Conservation (phyloP, 2,888 invertebrate species). For the Limnephilus auricula region DNA sequence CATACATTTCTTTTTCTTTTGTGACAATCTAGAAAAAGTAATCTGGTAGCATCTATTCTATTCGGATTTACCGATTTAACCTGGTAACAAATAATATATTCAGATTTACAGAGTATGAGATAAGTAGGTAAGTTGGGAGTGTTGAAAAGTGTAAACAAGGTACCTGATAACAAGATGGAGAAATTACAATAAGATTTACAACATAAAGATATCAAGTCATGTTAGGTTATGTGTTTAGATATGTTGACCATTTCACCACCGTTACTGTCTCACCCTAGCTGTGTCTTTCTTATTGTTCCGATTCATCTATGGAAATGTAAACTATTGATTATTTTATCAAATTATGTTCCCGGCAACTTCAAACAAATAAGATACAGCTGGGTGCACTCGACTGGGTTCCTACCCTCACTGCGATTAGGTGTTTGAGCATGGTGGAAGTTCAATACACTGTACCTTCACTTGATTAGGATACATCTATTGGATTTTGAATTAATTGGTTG, state of each 20-base stretch:
- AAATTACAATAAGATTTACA: no score
- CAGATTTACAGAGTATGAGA: no score
- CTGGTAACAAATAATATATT: no score
- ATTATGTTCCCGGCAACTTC: not conserved
- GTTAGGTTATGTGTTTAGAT: no score
- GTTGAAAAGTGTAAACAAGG: no score
- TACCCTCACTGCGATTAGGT: not conserved
- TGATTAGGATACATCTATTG: not conserved
- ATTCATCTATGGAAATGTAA: not conserved
- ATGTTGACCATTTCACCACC: not conserved
- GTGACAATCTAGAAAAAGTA: no score
- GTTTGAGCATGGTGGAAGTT: not conserved
- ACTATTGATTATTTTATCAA: conserved; percentile 2
- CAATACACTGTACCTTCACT: not conserved
- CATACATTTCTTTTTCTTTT: no score
- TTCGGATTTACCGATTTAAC: no score
- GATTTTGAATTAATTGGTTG: not conserved
- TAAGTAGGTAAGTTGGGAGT: no score
- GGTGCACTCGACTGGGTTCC: not conserved
- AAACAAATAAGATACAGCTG: not conserved
- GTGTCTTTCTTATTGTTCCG: not conserved
- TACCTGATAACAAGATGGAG: no score
- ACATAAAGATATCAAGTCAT: no score
- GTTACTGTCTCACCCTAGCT: not conserved
- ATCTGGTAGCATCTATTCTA: no score